Evolutionary conservation across 2,888 invertebrate species (phyloP).

Genomic region (Clepsis dumicolana): DNA sequence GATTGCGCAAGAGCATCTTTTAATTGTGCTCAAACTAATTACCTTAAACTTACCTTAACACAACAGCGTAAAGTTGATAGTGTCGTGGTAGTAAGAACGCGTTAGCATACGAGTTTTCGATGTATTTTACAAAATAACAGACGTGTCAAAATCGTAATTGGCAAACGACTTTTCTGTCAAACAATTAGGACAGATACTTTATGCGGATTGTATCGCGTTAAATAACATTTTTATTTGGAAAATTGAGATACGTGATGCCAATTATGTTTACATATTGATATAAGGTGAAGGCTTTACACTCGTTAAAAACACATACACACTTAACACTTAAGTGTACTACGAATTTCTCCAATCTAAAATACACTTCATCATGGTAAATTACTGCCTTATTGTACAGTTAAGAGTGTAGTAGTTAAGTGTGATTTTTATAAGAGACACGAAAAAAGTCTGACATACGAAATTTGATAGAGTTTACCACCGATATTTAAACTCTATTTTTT

Average conservation of each 20-base stretch:
- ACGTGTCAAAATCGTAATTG: constrained; percentile 32
- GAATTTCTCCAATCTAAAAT: too few species aligned
- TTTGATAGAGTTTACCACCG: too few species aligned
- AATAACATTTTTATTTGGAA: constrained; percentile 23
- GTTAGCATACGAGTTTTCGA: neutral
- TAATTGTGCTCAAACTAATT: constrained; percentile 39
- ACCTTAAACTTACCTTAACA: neutral
- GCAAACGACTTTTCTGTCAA: constrained; percentile 24
- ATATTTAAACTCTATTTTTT: too few species aligned
- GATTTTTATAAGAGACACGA: too few species aligned
- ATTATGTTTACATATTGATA: neutral
- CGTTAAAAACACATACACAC: too few species aligned
- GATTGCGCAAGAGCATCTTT: constrained; percentile 48
- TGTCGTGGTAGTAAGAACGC: neutral
- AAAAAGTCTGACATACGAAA: too few species aligned
- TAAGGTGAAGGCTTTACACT: too few species aligned
- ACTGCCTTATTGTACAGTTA: too few species aligned
- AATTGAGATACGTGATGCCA: constrained; percentile 11
- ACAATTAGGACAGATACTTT: constrained; percentile 27
- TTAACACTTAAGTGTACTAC: too few species aligned
- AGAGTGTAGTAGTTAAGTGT: too few species aligned
- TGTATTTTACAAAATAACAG: constrained; percentile 17
- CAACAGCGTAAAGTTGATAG: neutral
- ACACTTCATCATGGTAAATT: too few species aligned
- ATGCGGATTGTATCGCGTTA: constrained; percentile 23